phyloP scores from a whole-genome alignment of 2,113 vertebrate species.

The Corythornis vintsioides region DNA sequence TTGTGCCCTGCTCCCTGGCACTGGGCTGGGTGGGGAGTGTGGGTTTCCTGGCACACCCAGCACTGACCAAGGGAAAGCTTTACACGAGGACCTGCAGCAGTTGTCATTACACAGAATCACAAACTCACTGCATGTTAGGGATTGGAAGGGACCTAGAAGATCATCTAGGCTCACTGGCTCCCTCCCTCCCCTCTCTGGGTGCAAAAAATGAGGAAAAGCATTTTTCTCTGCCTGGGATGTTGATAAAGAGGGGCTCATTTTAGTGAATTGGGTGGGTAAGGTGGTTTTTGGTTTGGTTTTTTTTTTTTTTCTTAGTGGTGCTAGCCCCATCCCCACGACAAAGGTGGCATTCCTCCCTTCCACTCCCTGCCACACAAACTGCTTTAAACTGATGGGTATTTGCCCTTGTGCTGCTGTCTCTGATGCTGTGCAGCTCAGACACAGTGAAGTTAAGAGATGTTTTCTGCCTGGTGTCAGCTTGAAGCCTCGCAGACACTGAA shows the following conservation, averaged over 20 bases:
- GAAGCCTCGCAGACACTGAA: neutral
- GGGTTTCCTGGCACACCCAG: neutral
- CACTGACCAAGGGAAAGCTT: neutral
- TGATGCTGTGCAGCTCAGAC: neutral
- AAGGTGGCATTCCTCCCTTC: neutral
- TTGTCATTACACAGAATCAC: neutral
- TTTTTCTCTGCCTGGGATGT: neutral
- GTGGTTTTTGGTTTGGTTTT: neutral
- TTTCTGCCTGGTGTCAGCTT: conserved; percentile 31
- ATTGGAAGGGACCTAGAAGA: no score
- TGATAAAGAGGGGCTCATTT: neutral
- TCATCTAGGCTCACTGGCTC: neutral
- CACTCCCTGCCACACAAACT: neutral
- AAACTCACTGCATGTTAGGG: no score
- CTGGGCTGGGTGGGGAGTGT: neutral
- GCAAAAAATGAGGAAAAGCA: neutral
- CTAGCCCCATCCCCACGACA: neutral
- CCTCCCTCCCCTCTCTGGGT: neutral
- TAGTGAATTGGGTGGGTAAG: rapidly evolving
- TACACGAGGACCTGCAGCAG: rapidly evolving
- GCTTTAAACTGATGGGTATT: neutral
- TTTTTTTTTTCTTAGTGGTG: neutral
- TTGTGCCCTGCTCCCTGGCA: neutral
- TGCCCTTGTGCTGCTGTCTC: neutral
- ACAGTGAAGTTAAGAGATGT: neutral